Conservation (phyloP, 2,888 invertebrate species). For the Rapana venosa region DNA sequence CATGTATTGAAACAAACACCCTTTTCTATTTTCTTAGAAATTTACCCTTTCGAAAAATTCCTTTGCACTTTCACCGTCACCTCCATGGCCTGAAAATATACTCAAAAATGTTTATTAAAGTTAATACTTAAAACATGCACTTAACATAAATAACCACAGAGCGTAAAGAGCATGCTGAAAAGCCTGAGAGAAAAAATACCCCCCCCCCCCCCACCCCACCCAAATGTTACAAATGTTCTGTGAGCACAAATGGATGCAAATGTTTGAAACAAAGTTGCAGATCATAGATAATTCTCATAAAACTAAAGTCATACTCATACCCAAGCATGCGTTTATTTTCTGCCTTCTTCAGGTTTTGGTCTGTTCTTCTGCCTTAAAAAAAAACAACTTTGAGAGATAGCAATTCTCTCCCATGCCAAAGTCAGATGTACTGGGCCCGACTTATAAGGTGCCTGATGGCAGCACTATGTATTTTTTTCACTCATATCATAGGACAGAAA, state of each 20-base stretch:
- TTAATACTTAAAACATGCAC: background rate
- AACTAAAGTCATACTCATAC: too few species aligned
- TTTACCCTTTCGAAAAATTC: conserved; percentile 85
- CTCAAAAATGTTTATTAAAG: background rate
- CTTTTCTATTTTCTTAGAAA: background rate
- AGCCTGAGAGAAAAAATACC: background rate
- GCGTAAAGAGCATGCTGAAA: background rate
- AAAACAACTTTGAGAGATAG: too few species aligned
- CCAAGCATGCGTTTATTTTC: too few species aligned
- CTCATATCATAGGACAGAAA: too few species aligned
- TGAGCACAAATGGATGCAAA: background rate
- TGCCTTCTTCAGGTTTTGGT: too few species aligned
- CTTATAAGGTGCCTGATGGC: too few species aligned
- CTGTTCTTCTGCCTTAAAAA: too few species aligned
- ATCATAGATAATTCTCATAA: too few species aligned
- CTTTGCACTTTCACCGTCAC: conserved; percentile 84
- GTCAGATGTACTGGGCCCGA: too few species aligned
- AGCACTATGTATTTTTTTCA: too few species aligned
- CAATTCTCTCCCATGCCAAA: too few species aligned
- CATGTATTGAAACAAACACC: background rate
- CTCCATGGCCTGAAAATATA: conserved; percentile 62
- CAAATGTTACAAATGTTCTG: background rate
- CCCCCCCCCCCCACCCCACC: too few species aligned
- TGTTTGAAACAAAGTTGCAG: background rate
- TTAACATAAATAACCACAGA: background rate